Percentiles rank a stretch among this genome's conserved stretches.
phyloP scores from a whole-genome alignment of 2,888 invertebrate species.

The Aphidoletes aphidimyza region DNA sequence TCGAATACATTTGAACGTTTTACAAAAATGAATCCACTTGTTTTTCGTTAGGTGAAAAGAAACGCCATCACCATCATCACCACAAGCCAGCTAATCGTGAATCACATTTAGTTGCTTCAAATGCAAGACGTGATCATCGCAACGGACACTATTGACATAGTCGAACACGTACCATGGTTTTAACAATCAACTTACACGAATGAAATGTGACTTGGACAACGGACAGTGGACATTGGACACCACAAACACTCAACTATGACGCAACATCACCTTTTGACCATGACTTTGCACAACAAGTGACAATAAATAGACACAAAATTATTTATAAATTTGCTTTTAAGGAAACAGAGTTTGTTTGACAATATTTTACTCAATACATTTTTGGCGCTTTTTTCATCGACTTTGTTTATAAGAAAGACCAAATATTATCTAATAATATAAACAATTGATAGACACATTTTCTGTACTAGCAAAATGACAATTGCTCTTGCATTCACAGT shows the following conservation, averaged over 20 bases:
- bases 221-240: background rate
- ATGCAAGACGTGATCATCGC: constrained; percentile 65
- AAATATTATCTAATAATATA: constrained; percentile 26
- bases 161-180: constrained; percentile 63
- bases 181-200: constrained; percentile 67
- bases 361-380: constrained; percentile 4
- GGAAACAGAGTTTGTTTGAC: background rate
- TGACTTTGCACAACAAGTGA: background rate
- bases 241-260: background rate
- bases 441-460: background rate
- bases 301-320: constrained; percentile 21
- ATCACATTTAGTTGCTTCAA: constrained; percentile 61
- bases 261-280: too few relatives aligned
- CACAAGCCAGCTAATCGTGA: constrained; percentile 67
- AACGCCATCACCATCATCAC: constrained; percentile 63
- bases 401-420: constrained; percentile 31
- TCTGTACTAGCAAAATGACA: background rate
- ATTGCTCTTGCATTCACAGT: background rate
- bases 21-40: background rate
- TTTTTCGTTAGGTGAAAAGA: constrained; percentile 63
- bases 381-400: constrained; percentile 21
- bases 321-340: constrained; percentile 23
- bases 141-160: constrained; percentile 65
- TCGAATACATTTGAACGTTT: too few relatives aligned
- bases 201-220: constrained; percentile 56